Evolutionary conservation across 2,113 vertebrate species (phyloP).

Genomic region (Neofelis nebulosa): DNA sequence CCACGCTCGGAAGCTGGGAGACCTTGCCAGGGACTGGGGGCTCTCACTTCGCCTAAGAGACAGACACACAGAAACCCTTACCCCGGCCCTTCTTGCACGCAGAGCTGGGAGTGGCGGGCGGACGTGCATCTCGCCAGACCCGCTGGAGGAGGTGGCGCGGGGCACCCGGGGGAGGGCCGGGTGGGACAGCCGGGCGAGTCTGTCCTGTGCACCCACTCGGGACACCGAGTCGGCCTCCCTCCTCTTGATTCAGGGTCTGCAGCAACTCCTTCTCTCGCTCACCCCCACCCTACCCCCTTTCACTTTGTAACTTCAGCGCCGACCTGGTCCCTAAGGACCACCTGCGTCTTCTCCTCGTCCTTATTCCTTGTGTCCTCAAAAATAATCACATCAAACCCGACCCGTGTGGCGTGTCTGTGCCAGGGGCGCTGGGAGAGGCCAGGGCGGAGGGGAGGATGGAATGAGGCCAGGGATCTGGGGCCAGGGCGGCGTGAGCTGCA

Average conservation of each 20-base stretch:
- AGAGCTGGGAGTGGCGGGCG: not conserved
- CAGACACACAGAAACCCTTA: not conserved
- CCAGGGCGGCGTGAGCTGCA: rapidly evolving
- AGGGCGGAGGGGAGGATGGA: too few species aligned
- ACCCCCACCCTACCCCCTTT: not conserved
- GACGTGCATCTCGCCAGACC: not conserved
- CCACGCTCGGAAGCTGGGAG: conserved; percentile 8
- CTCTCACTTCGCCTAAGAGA: not conserved
- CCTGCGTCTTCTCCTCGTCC: not conserved
- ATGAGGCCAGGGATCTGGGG: not conserved
- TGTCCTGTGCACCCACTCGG: rapidly evolving
- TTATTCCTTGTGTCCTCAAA: conserved; percentile 49
- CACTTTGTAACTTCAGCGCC: conserved; percentile 11
- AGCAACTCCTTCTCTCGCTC: not conserved
- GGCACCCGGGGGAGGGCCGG: not conserved
- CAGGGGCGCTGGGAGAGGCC: not conserved
- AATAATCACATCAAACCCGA: conserved; percentile 17
- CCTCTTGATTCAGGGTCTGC: not conserved
- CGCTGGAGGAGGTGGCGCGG: not conserved
- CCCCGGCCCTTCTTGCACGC: not conserved
- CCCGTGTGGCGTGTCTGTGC: conserved; percentile 22
- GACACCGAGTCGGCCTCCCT: not conserved
- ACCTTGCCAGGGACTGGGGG: not conserved
- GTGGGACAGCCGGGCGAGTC: not conserved
- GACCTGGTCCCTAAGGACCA: not conserved